phyloP scores from a whole-genome alignment of 2,113 vertebrate species.

The Heliornis fulica region DNA sequence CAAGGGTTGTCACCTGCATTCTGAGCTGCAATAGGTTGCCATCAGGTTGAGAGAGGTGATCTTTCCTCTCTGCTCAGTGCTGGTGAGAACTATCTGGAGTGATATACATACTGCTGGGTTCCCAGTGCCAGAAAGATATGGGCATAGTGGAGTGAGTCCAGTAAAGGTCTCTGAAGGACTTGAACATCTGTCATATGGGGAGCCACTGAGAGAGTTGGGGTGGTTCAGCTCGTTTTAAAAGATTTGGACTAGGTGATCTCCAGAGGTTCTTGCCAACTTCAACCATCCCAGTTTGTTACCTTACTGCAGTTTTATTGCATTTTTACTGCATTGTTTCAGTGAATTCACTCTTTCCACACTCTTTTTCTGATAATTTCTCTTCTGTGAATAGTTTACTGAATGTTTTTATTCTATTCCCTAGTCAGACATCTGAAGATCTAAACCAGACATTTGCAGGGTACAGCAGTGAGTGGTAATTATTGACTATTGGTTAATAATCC shows the following conservation, averaged over 20 bases:
- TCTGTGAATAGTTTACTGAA: neutral
- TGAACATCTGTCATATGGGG: neutral
- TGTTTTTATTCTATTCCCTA: neutral
- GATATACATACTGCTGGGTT: neutral
- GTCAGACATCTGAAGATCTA: neutral
- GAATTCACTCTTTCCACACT: neutral
- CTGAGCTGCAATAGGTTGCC: neutral
- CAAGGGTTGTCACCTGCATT: neutral
- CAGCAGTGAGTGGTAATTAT: neutral
- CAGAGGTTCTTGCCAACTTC: neutral
- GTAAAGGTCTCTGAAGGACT: neutral
- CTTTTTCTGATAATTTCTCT: neutral
- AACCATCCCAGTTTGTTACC: neutral
- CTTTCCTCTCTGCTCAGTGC: neutral
- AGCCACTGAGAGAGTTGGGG: neutral
- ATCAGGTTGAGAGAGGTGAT: neutral
- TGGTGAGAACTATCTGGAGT: neutral
- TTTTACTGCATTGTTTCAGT: neutral
- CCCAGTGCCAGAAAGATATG: neutral
- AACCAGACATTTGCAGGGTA: neutral
- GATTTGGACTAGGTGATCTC: neutral
- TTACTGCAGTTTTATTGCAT: neutral
- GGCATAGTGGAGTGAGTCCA: neutral
- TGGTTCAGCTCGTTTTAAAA: neutral
- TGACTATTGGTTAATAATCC: neutral